Conservation (phyloP, 2,797 vertebrate genomes). For the Enteromius paludinosus region DNA sequence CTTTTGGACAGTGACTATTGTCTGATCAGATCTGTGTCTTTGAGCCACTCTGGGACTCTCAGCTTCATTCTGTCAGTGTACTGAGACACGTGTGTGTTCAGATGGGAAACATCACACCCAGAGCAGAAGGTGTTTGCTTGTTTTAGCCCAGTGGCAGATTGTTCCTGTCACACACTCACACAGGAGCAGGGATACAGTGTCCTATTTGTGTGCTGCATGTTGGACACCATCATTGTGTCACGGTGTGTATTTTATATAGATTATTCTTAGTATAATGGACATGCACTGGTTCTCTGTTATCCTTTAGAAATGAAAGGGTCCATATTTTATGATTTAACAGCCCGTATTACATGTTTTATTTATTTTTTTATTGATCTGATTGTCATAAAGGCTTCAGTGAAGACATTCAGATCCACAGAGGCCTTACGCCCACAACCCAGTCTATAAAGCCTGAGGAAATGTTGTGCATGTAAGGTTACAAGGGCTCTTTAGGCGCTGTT, state of each 20-base stretch:
- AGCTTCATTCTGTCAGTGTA: conserved; percentile 30
- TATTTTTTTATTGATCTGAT: background rate
- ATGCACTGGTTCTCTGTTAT: background rate
- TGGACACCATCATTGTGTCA: conserved; percentile 57
- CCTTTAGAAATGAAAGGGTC: background rate
- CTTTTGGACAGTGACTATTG: background rate
- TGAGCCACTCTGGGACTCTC: conserved; percentile 33
- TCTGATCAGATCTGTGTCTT: conserved; percentile 9
- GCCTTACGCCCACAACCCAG: conserved; percentile 2
- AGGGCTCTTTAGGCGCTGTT: background rate
- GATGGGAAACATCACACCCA: conserved; percentile 30
- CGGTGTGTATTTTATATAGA: conserved; percentile 27
- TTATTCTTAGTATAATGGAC: conserved; percentile 29
- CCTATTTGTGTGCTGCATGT: conserved; percentile 64
- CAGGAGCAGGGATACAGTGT: conserved; percentile 56
- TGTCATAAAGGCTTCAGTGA: background rate
- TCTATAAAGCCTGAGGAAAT: conserved; percentile 16
- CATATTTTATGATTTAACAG: background rate
- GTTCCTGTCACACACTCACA: conserved; percentile 45
- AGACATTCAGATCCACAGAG: conserved; percentile 2
- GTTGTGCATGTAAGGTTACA: background rate
- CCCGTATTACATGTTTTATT: background rate
- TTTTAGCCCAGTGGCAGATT: conserved; percentile 29
- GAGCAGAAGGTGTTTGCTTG: conserved; percentile 47
- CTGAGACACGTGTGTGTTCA: background rate